Conservation (phyloP, 1,140 invertebrate species). For the Holcopasites calliopsidis region DNA sequence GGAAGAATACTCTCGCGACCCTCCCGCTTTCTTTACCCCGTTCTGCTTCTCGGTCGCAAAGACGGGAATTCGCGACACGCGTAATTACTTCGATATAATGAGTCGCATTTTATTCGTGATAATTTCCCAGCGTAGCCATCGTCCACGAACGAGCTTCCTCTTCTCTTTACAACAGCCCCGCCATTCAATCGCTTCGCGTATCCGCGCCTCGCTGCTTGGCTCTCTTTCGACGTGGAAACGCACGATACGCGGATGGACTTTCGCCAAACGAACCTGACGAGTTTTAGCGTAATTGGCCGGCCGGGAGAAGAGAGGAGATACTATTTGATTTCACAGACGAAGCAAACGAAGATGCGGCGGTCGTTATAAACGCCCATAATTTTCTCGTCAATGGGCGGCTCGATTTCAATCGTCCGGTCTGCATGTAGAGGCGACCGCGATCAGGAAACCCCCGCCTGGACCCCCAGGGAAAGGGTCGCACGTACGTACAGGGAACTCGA, state of each 20-base stretch:
- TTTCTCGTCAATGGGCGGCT: neutral
- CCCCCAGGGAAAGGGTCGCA: neutral
- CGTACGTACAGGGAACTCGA: neutral
- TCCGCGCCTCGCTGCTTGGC: neutral
- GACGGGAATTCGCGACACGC: conserved; percentile 13
- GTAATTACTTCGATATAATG: conserved; percentile 54
- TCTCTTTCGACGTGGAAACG: no score
- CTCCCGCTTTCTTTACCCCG: neutral
- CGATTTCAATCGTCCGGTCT: neutral
- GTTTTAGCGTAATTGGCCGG: neutral
- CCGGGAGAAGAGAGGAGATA: neutral
- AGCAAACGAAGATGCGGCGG: neutral
- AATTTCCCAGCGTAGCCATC: conserved; percentile 14
- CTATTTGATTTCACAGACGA: neutral
- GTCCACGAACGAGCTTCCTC: conserved; percentile 1
- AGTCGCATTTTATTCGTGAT: conserved; percentile 43
- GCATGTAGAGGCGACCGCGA: neutral
- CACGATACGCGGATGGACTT: no score
- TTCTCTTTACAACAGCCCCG: conserved; percentile 7
- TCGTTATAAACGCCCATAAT: conserved; percentile 19
- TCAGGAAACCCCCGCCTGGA: no score
- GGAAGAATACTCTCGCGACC: conserved; percentile 39
- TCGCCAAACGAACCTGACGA: neutral
- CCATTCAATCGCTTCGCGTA: neutral
- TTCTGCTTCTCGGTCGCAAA: neutral